Conservation (phyloP, 1,140 invertebrate species). For the Drosophila sulfurigaster region DNA sequence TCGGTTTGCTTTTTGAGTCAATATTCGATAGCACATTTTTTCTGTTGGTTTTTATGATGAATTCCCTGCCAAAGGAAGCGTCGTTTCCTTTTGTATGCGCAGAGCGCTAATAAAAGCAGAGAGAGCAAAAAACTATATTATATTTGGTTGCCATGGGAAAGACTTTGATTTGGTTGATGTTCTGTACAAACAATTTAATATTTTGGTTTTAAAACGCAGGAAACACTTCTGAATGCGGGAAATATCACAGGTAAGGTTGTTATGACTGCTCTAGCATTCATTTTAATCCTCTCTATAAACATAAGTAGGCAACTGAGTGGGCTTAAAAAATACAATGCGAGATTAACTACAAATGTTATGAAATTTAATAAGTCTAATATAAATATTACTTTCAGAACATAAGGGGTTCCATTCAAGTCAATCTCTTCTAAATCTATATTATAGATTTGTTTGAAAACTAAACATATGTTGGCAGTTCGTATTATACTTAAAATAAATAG, state of each 20-base stretch:
- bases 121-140: background rate
- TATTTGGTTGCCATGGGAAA: background rate
- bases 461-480: too few relatives aligned
- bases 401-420: too few relatives aligned
- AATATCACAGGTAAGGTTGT: too few relatives aligned
- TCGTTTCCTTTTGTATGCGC: background rate
- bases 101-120: background rate
- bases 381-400: too few relatives aligned
- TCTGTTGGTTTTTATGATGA: background rate
- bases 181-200: too few relatives aligned
- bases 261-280: background rate
- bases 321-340: background rate
- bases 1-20: conserved; percentile 2
- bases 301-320: background rate
- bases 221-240: too few relatives aligned
- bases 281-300: background rate
- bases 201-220: background rate
- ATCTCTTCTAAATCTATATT: too few relatives aligned
- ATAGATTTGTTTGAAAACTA: too few relatives aligned
- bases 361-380: too few relatives aligned
- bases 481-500: too few relatives aligned
- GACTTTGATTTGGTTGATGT: too few relatives aligned
- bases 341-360: too few relatives aligned
- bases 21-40: background rate
- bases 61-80: background rate